These are phyloP conservation scores for Nycteola revayana DNA, from an alignment of 2,888 invertebrate genomes.

Conservation along the genomic window DNA sequence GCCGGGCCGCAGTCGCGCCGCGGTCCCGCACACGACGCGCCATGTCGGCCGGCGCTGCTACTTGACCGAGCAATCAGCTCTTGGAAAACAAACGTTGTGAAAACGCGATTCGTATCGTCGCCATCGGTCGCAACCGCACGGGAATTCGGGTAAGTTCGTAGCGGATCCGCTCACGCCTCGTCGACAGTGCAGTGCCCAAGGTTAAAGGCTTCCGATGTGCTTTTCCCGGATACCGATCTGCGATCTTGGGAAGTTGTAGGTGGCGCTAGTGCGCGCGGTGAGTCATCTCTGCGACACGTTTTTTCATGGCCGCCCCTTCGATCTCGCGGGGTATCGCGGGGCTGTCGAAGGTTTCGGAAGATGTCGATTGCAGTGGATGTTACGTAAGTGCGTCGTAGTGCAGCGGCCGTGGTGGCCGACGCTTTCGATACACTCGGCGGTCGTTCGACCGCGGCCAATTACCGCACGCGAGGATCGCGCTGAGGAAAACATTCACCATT, in stretches of 20 bases:
- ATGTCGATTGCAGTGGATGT: conserved; percentile 66
- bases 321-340: conserved; percentile 53
- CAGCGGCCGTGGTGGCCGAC: conserved; percentile 61
- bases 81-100: conserved; percentile 51
- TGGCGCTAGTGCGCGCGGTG: conserved; percentile 72
- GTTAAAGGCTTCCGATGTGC: conserved; percentile 49
- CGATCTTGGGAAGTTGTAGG: conserved; percentile 53
- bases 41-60: conserved; percentile 71
- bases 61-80: conserved; percentile 71
- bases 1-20: conserved; percentile 72
- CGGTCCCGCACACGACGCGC: conserved; percentile 64
- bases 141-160: conserved; percentile 69
- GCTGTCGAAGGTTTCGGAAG: conserved; percentile 47
- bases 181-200: conserved; percentile 52
- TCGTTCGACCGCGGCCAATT: conserved; percentile 67
- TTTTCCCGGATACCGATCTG: conserved; percentile 50
- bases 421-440: conserved; percentile 62
- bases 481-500: conserved; percentile 79
- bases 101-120: conserved; percentile 46
- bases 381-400: conserved; percentile 73
- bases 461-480: conserved; percentile 71
- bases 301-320: conserved; percentile 75
- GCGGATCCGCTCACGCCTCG: conserved; percentile 35
- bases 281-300: conserved; percentile 78
- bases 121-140: conserved; percentile 49